A percentile compares a stretch with the other conserved stretches of the same genome.
These are phyloP conservation scores for Erebia palarica DNA, from an alignment of 2,888 invertebrate species.

Conservation along the genomic window DNA sequence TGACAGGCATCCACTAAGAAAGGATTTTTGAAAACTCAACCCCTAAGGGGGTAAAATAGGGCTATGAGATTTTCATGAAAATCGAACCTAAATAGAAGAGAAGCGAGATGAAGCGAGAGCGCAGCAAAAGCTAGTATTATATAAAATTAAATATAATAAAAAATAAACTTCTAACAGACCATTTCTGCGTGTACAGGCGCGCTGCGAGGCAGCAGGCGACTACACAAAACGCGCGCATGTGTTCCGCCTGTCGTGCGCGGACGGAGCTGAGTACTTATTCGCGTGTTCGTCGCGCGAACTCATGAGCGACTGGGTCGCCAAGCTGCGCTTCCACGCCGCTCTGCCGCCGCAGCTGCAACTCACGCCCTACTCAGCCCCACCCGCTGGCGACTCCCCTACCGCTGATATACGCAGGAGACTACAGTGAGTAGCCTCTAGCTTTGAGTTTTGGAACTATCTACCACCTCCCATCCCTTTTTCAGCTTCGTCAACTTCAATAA, in stretches of 20 bases:
- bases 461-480: too few species aligned
- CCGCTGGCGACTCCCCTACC: conserved; percentile 71
- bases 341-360: conserved; percentile 95
- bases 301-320: conserved; percentile 95
- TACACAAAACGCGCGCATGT: conserved; percentile 98
- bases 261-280: conserved; percentile 97
- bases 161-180: too few species aligned
- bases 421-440: conserved; percentile 49
- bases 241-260: conserved; percentile 92
- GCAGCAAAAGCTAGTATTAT: too few species aligned
- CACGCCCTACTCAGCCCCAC: conserved; percentile 86
- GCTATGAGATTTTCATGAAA: too few species aligned
- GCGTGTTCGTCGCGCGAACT: conserved; percentile 87
- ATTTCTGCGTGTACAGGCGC: conserved; percentile 78
- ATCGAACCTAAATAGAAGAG: too few species aligned
- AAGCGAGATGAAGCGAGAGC: too few species aligned
- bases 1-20: too few species aligned
- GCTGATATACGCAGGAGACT: conserved; percentile 65
- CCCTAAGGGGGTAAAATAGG: too few species aligned
- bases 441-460: too few species aligned
- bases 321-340: conserved; percentile 95
- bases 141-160: too few species aligned
- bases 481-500: too few species aligned
- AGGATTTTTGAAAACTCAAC: too few species aligned
- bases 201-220: conserved; percentile 93